Evolutionary conservation across 2,113 vertebrate species (phyloP), one percentile per base, ranked within the genome.

Genomic region (Phrynocephalus versicolor): DNA sequence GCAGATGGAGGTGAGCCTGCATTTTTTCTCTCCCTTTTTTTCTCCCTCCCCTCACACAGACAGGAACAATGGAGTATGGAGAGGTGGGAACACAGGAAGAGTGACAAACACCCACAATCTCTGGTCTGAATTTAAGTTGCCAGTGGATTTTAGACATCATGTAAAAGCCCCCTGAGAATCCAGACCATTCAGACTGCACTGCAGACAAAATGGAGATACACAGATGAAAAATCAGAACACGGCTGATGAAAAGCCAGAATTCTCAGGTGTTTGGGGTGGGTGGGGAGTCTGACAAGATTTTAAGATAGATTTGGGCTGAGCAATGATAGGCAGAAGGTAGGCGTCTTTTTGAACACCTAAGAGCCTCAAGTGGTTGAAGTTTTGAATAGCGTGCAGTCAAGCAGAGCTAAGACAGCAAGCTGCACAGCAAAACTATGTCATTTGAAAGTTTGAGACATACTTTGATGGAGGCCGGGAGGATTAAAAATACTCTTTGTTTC

Each of bases 271-370:
- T 37, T 70, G 41, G 27, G 37, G 2, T 14, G 62, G n/a, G n/a
- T 16, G 33, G 15, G 37, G 57, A 67, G 27, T 30, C 55, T 58
- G 83, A 57, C 74, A 84, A 45, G 16, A n/a, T 78, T 55, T 78
- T 30, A 74, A 70, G 83, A 58, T 30, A 85, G 45, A 57, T 85
- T 69, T 58, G 45, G 41, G 83, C 75, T 70, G 64, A 85, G 35
- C 64, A 57, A n/a, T 70, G 76, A 69, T 51, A 70, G 64, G 14
- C 73, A 84, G 74, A 77, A 58, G 73, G 83, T 70, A 30, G 60
- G 27, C 35, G 12, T 39, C 65, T 70, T 70, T 67, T 80, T 79
- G 45, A 58, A 70, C 51, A 33, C 51, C 18, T 19, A 69, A 58
- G 74, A 19, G 83, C 64, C 64, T 58, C 45, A 10, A 71, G 75